Conservation (phyloP, 1,140 invertebrate species). For the Diabrotica virgifera region DNA sequence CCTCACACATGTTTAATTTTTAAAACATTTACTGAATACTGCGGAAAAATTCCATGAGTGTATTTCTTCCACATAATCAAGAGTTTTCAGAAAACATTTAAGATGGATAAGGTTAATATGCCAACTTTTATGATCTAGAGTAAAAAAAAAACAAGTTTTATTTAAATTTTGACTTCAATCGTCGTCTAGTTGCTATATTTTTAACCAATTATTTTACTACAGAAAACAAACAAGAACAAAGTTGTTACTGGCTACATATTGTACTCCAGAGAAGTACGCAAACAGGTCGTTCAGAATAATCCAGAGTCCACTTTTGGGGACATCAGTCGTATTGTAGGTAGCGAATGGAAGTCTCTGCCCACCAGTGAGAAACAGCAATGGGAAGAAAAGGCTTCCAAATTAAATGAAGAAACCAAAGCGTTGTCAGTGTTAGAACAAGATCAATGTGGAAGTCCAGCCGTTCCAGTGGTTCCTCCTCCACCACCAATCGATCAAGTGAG, state of each 20-base stretch:
- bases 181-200: not conserved
- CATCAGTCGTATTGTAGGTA: conserved; percentile 94
- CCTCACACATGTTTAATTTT: conserved; percentile 11
- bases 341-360: conserved; percentile 92
- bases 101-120: too few species aligned
- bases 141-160: too few species aligned
- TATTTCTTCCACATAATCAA: conserved; percentile 3
- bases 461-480: conserved; percentile 23
- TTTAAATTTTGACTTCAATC: conserved; percentile 4
- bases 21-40: not conserved
- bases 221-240: conserved; percentile 79
- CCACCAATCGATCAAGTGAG: conserved; percentile 32
- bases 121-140: too few species aligned
- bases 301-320: conserved; percentile 95
- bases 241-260: conserved; percentile 97
- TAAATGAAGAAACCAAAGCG: conserved; percentile 79
- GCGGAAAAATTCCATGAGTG: conserved; percentile 27
- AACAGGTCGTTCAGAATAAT: conserved; percentile 79
- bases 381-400: conserved; percentile 84
- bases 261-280: conserved; percentile 95
- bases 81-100: too few species aligned
- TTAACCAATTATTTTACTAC: conserved; percentile 10
- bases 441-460: conserved; percentile 47
- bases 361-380: conserved; percentile 86
- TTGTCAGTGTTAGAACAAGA: conserved; percentile 51